phyloP scores from a whole-genome alignment of 1,140 invertebrate genomes.

The Polypedilum pembai region DNA sequence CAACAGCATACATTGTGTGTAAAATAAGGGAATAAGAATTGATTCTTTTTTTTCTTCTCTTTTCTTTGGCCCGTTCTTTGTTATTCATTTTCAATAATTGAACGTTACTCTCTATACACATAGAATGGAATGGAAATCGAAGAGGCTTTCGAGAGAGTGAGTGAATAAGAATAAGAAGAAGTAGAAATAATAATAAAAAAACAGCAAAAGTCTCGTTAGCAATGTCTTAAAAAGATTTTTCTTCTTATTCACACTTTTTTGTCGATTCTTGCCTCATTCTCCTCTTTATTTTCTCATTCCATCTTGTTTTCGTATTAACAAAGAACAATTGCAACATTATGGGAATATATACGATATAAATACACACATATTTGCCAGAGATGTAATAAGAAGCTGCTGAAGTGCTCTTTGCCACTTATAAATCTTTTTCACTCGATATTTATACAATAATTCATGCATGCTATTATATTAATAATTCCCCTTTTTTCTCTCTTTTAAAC shows the following conservation, averaged over 20 bases:
- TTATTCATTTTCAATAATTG: slow-evolving; percentile 18
- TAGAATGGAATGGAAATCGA: background rate
- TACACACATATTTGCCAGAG: background rate
- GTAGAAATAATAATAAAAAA: background rate
- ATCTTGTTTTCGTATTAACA: background rate
- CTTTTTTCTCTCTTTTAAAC: background rate
- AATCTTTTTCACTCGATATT: background rate
- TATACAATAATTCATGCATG: background rate
- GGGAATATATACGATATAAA: background rate
- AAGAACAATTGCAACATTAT: slow-evolving; percentile 20
- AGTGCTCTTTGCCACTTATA: slow-evolving; percentile 1
- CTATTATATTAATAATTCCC: background rate
- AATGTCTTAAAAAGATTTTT: background rate
- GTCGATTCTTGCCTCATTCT: no score
- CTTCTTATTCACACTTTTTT: background rate
- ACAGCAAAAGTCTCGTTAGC: slow-evolving; percentile 17
- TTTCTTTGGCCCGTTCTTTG: background rate
- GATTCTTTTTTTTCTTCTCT: background rate
- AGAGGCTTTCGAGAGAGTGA: no score
- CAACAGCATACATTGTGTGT: background rate
- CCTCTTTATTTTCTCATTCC: no score
- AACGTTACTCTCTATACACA: slow-evolving; percentile 5
- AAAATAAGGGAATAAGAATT: slow-evolving; percentile 4
- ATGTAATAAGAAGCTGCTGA: background rate
- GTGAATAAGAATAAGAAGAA: no score